Conservation (phyloP, 2,113 vertebrate genomes). For the Pitta sordida region DNA sequence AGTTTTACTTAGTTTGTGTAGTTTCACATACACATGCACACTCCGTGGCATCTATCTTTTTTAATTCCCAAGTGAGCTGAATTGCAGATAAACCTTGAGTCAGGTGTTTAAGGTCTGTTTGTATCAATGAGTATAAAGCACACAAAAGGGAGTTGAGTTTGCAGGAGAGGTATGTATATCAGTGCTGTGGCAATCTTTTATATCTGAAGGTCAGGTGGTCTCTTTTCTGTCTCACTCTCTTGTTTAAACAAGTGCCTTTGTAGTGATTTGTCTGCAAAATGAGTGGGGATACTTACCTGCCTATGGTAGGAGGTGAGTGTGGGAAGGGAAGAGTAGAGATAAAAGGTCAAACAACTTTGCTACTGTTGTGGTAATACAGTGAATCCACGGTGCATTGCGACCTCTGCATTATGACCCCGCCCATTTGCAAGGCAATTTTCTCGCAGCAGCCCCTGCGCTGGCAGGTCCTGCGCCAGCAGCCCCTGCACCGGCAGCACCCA, state of each 20-base stretch:
- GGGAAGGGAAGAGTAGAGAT: neutral
- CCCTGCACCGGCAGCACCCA: too few relatives aligned
- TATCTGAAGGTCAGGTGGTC: neutral
- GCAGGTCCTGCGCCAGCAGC: too few relatives aligned
- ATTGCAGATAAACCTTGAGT: neutral
- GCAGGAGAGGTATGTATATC: neutral
- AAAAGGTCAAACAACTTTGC: neutral
- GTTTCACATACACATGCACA: neutral
- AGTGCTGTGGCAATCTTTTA: neutral
- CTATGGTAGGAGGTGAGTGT: neutral
- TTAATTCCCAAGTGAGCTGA: neutral
- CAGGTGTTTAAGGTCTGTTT: neutral
- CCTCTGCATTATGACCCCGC: too few relatives aligned
- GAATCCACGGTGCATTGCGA: too few relatives aligned
- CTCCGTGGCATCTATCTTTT: neutral
- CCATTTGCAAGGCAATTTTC: too few relatives aligned
- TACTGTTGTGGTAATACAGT: neutral
- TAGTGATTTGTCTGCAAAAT: neutral
- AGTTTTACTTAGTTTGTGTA: neutral
- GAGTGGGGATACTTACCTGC: neutral
- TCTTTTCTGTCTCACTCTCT: neutral
- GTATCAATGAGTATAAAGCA: neutral
- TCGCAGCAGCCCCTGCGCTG: too few relatives aligned
- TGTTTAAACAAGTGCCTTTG: neutral
- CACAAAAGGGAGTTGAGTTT: neutral